Evolutionary conservation across 2,113 vertebrate genomes (phyloP).

Genomic region (Perca schrenkii): DNA sequence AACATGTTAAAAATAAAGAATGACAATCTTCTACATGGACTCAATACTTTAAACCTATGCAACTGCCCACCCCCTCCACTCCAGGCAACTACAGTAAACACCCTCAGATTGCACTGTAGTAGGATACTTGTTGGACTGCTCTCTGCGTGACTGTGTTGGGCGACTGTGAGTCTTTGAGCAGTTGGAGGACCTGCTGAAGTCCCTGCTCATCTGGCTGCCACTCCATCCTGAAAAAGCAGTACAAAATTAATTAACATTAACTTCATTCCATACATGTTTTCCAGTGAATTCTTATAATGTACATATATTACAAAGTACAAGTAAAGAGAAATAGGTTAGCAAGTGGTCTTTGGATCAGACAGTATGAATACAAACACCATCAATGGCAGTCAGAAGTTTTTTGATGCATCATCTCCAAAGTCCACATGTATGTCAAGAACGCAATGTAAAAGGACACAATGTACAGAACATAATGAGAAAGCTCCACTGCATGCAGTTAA

Average conservation of each 20-base stretch:
- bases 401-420: conserved; percentile 72
- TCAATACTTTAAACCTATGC: neutral
- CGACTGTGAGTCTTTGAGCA: conserved; percentile 95
- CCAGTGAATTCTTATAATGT: neutral
- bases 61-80: neutral
- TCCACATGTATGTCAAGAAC: neutral
- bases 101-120: neutral
- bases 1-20: neutral
- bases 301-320: neutral
- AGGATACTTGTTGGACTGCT: conserved; percentile 96
- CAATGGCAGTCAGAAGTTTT: conserved; percentile 65
- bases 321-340: neutral
- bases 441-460: neutral
- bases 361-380: conserved; percentile 81
- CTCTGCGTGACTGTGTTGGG: conserved; percentile 95
- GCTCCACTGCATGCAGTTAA: neutral
- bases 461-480: neutral
- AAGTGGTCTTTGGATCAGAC: conserved; percentile 70
- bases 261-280: neutral
- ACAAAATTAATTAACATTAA: neutral
- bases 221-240: conserved; percentile 86
- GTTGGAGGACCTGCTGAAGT: conserved; percentile 94
- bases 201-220: conserved; percentile 97
- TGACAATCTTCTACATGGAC: neutral
- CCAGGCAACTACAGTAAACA: neutral